phyloP scores from a whole-genome alignment of 2,113 vertebrate species.

The Sceloporus undulatus region DNA sequence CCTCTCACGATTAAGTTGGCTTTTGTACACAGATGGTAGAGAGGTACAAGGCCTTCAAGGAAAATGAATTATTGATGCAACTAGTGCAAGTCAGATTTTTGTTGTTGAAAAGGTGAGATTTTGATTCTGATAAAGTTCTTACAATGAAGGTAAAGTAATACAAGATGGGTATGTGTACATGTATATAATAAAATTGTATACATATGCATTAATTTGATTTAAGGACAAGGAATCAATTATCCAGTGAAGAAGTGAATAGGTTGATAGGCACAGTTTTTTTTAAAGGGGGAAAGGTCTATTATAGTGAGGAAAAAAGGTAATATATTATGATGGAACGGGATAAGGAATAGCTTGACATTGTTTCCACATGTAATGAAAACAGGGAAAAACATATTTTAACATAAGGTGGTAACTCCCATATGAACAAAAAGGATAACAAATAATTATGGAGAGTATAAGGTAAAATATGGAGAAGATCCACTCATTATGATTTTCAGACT shows the following conservation, averaged over 20 bases:
- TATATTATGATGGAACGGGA: neutral
- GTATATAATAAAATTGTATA: no score
- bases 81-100: no score
- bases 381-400: neutral
- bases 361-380: no score
- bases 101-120: no score
- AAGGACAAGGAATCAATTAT: neutral
- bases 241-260: neutral
- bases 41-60: no score
- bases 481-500: neutral
- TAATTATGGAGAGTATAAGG: no score
- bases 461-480: neutral
- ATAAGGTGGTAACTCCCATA: neutral
- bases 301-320: neutral
- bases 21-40: no score
- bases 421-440: neutral
- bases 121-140: no score
- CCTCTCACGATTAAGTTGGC: no score
- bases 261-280: neutral
- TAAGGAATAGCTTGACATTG: neutral
- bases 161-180: no score
- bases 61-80: no score
- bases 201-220: neutral
- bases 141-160: no score
- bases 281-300: neutral